Base-by-base conservation (phyloP, 2,888 invertebrate species). In the Ametastegia equiseti region DNA sequence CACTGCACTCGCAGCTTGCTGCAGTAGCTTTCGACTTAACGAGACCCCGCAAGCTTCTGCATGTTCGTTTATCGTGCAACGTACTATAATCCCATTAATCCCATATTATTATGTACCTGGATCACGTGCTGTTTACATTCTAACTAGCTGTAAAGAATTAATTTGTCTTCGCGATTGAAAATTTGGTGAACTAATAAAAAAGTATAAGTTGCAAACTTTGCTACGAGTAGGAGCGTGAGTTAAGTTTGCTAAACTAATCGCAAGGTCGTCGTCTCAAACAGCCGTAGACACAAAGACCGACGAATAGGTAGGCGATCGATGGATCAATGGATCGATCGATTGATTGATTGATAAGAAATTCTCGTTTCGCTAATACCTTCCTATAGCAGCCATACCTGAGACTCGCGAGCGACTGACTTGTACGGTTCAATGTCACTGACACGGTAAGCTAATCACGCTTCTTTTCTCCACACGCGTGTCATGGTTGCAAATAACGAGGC, bases 391-490 rank as follows among this genome's bases (percentile, higher is more conserved):
- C n/a, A n/a, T n/a, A n/a, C n/a, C n/a, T n/a, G n/a, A n/a, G n/a
- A n/a, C n/a, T n/a, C n/a, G n/a, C n/a, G n/a, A 54, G 54, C 23
- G 23, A 23, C 23, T 11, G 30, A 63, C 30, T 45, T 33, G 30
- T 13, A 23, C 30, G 63, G 33, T 63, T 63, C 63, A 63, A 63
- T 63, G 63, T 63, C 63, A 63, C 63, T 63, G 63, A 63, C 63
- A 63, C 63, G 63, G 63, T 63, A 63, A n/a, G 63, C 63, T 63
- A 63, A 63, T 63, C 63, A 63, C 63, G 63, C 15, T 13, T 63
- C 63, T 33, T 63, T 33, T 63, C 63, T 63, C 63, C n/a, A 30
- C 13, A 63, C 63, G 63, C 63, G 63, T 63, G 63, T 30, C 27
- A 63, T 15, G 63, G 1, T 15, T 63, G 11, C n/a, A 33, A 63